Evolutionary conservation across 2,888 invertebrate species (phyloP).

Genomic region (Lomographa bimaculata): DNA sequence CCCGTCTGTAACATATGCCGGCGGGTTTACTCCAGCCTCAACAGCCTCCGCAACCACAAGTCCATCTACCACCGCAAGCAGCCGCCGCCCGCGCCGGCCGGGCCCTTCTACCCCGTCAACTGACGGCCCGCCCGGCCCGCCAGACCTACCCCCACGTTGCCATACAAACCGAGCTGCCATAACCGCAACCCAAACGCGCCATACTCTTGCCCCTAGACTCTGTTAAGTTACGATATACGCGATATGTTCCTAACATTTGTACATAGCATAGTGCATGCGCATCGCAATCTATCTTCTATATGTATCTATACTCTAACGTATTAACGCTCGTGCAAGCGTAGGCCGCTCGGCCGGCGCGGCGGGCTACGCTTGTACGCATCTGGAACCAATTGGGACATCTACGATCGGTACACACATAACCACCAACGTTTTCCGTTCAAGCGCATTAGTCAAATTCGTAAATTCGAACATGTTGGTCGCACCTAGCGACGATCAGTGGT

Average conservation of each 20-base stretch:
- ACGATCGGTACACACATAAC: slow-evolving; percentile 81
- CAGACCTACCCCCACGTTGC: slow-evolving; percentile 46
- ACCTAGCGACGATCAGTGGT: slow-evolving; percentile 57
- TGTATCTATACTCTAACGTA: slow-evolving; percentile 65
- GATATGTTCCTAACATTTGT: slow-evolving; percentile 82
- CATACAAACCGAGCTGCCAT: slow-evolving; percentile 74
- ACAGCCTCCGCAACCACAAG: slow-evolving; percentile 95
- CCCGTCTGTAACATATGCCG: slow-evolving; percentile 96
- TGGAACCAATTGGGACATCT: slow-evolving; percentile 84
- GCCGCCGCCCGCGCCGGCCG: slow-evolving; percentile 73
- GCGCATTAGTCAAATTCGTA: slow-evolving; percentile 80
- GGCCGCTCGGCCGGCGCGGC: slow-evolving; percentile 44
- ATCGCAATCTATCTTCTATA: slow-evolving; percentile 69
- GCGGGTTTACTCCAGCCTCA: slow-evolving; percentile 95
- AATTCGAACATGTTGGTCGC: slow-evolving; percentile 65
- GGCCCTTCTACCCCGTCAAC: slow-evolving; percentile 39
- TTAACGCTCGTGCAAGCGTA: slow-evolving; percentile 59
- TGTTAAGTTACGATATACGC: slow-evolving; percentile 72
- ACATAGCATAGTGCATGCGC: slow-evolving; percentile 83
- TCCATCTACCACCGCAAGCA: slow-evolving; percentile 96
- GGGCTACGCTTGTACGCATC: slow-evolving; percentile 39
- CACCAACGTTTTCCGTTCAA: slow-evolving; percentile 67
- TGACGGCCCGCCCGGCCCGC: slow-evolving; percentile 33
- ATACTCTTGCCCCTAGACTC: slow-evolving; percentile 79
- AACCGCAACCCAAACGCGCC: slow-evolving; percentile 77